A percentile compares a stretch with the other conserved stretches of the same genome.
Evolutionary conservation across 2,797 vertebrate genomes (phyloP).

Genomic region (Eulemur rubriventer): DNA sequence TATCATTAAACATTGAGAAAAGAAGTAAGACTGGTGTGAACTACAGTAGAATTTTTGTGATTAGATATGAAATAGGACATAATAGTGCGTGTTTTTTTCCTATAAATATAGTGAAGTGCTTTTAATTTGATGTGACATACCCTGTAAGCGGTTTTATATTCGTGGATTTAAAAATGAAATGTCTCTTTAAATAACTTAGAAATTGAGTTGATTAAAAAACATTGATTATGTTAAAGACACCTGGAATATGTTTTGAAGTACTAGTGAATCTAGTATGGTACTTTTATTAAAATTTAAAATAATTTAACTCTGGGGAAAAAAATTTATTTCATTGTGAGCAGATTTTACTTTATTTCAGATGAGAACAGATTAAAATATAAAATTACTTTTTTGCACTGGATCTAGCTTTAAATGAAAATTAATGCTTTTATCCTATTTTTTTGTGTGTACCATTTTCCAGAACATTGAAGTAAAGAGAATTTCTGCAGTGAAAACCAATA

Average conservation of each 20-base stretch:
- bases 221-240: neutral
- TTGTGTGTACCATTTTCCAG: conserved; percentile 79
- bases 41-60: neutral
- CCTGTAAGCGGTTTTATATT: neutral
- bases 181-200: neutral
- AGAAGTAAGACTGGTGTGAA: neutral
- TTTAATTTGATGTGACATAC: neutral
- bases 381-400: neutral
- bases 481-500: conserved; percentile 81
- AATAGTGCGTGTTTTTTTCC: neutral
- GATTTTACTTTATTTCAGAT: neutral
- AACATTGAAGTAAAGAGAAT: conserved; percentile 84
- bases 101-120: neutral
- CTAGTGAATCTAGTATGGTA: neutral
- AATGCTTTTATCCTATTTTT: conserved; percentile 20
- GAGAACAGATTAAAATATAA: neutral
- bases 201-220: neutral
- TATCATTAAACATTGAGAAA: neutral
- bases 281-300: conserved; percentile 17
- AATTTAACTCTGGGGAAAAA: neutral
- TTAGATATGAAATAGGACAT: neutral
- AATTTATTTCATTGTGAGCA: neutral
- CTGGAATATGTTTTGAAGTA: neutral
- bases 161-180: neutral
- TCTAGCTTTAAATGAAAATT: conserved; percentile 45